These are phyloP conservation scores for Rhipidura dahli DNA, from an alignment of 2,113 vertebrate genomes.

Conservation along the genomic window DNA sequence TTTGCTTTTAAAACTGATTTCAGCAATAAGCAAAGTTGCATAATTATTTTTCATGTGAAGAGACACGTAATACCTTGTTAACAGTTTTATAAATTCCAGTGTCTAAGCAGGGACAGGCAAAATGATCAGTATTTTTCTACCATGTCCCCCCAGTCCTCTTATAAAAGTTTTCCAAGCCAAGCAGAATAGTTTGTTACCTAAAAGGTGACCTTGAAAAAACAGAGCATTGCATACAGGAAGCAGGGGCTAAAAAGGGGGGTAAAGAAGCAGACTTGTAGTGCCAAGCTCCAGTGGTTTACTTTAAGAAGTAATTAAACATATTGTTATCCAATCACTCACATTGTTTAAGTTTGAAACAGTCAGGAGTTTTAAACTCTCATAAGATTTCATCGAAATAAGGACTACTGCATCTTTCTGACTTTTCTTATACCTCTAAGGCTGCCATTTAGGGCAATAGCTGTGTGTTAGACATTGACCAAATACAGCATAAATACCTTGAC, in stretches of 20 bases:
- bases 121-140: background rate
- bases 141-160: background rate
- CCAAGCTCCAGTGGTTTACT: background rate
- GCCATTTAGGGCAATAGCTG: background rate
- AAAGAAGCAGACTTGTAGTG: background rate
- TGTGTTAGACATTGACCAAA: background rate
- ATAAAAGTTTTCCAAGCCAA: background rate
- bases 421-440: background rate
- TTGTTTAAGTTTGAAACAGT: background rate
- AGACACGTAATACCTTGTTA: background rate
- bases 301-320: background rate
- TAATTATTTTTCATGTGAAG: background rate
- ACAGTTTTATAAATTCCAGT: background rate
- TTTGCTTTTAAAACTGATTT: background rate
- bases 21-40: background rate
- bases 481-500: background rate
- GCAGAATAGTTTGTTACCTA: background rate
- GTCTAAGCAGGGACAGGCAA: background rate
- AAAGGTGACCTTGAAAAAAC: background rate
- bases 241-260: background rate
- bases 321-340: background rate
- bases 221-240: background rate
- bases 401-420: background rate
- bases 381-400: background rate
- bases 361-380: background rate